Evolutionary conservation across 2,888 invertebrate genomes (phyloP), one percentile per base, ranked within the genome.

Genomic region (Eudemis profundana): DNA sequence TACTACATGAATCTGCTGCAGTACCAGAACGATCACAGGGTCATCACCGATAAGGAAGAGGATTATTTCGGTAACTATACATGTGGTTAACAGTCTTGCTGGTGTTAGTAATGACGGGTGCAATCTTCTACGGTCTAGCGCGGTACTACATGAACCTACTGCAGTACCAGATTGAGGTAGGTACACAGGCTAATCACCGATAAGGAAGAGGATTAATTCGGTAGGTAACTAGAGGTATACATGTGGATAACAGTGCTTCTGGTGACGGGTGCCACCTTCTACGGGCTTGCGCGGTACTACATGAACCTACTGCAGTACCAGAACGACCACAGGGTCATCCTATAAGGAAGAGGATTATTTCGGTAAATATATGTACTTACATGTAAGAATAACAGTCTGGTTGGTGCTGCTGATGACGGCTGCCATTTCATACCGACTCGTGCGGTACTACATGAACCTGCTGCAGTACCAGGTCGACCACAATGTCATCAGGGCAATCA

Each of bases 221-320:
- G 77, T 78, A 59, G 14, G 3, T n/a, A n/a, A n/a, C n/a, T n/a
- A n/a, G n/a, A n/a, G n/a, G n/a, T 94, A 0, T 90, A 94, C 69
- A 95, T 96, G 93, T 97, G 97, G 97, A 86, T 94, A 0, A 94
- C 95, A 0, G 95, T 95, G 3, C 84, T 97, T 5, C 78, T 96
- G 7, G 80, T 95, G 29, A 95, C 95, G 8, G 95, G 95, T 1
- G 87, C 93, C 0, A 89, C 95, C 53, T 96, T 96, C 77, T 94
- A 94, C 76, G 85, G 92, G 1, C 86, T 96, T 21, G 95, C 96
- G 0, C 86, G 84, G 61, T 93, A 93, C 75, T 94, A 95, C 72
- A 81, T 87, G 69, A 84, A 88, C 27, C 76, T 93, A 17, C 78
- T 87, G 70, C 75, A 80, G 42, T 82, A 78, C 61, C 82, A 79